A percentile compares a stretch with the other conserved stretches of the same genome.
These are phyloP conservation scores for Phalloptychus januarius DNA, from an alignment of 2,797 vertebrate species.

Conservation along the genomic window DNA sequence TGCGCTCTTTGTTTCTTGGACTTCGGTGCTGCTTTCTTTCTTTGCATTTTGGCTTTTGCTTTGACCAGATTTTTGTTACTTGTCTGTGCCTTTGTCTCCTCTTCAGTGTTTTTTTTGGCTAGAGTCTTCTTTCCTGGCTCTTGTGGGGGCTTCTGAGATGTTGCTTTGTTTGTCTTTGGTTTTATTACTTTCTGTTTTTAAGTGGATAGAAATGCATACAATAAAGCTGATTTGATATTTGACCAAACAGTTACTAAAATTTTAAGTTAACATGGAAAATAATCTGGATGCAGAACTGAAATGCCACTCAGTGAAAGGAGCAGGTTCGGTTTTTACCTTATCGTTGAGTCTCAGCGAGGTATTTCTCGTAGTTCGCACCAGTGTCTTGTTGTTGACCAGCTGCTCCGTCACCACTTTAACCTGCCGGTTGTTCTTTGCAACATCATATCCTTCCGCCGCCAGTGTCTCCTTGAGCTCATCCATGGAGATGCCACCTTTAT, in stretches of 20 bases:
- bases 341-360: constrained; percentile 23
- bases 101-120: constrained; percentile 5
- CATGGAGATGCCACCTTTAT: constrained; percentile 49
- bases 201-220: background rate
- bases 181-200: constrained; percentile 13
- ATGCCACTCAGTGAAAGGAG: background rate
- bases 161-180: background rate
- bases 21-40: background rate
- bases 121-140: constrained; percentile 9
- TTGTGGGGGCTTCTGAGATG: constrained; percentile 9
- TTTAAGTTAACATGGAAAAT: background rate
- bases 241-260: background rate
- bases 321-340: constrained; percentile 27
- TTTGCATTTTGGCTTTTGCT: background rate
- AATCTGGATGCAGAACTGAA: background rate
- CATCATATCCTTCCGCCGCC: constrained; percentile 39
- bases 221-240: background rate
- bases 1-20: constrained; percentile 4
- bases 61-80: constrained; percentile 9
- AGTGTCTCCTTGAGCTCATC: constrained; percentile 56
- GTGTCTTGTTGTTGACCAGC: constrained; percentile 20
- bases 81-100: constrained; percentile 9
- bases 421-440: constrained; percentile 35
- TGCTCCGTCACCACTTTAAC: constrained; percentile 21
- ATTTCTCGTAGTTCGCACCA: constrained; percentile 22